Percentiles rank a stretch among this genome's conserved stretches.
Evolutionary conservation across 2,113 vertebrate species (phyloP).

Genomic region (Limanda limanda): DNA sequence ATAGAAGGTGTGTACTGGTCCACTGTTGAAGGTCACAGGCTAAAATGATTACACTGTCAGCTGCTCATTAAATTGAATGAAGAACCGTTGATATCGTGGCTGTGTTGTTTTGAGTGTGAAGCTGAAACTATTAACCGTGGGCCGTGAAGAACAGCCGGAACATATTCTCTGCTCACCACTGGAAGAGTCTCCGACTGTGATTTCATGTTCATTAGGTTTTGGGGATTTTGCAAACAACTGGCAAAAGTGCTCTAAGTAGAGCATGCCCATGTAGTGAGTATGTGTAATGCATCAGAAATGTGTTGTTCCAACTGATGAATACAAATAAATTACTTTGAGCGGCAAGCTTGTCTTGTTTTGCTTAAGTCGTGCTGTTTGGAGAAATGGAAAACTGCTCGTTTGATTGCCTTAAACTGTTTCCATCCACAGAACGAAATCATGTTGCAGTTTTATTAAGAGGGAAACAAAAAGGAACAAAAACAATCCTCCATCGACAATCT

Average conservation of each 20-base stretch:
- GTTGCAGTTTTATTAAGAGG: constrained; percentile 4
- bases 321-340: constrained; percentile 53
- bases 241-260: constrained; percentile 42
- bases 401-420: constrained; percentile 26
- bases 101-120: constrained; percentile 3
- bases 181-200: constrained; percentile 26
- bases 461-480: constrained; percentile 16
- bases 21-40: constrained; percentile 41
- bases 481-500: constrained; percentile 1
- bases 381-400: constrained; percentile 50
- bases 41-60: constrained; percentile 33
- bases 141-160: constrained; percentile 35
- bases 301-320: constrained; percentile 57
- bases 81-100: constrained; percentile 24
- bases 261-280: constrained; percentile 33
- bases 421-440: constrained; percentile 44
- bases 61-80: constrained; percentile 51
- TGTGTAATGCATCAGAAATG: constrained; percentile 50
- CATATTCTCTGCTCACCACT: constrained; percentile 34
- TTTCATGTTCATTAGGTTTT: constrained; percentile 44
- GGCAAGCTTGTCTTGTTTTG: constrained; percentile 48
- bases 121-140: constrained; percentile 40
- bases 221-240: constrained; percentile 51
- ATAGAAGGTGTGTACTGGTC: background rate
- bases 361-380: constrained; percentile 36